Conservation (phyloP, 64 coral and sea anemone genomes). For the Anthopleura sola region DNA sequence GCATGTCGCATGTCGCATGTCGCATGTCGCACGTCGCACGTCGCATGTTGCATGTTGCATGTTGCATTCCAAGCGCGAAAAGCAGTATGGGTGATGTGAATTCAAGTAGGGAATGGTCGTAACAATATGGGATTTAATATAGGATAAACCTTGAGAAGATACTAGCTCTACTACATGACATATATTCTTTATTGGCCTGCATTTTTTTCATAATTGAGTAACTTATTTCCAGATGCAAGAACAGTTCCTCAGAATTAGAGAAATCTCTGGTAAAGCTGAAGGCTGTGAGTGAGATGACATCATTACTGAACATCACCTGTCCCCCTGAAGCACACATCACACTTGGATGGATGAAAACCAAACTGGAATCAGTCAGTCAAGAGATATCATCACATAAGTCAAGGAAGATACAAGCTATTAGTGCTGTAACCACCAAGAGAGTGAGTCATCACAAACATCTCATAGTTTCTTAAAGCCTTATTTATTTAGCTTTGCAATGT, state of each 20-base stretch:
- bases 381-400: constrained; percentile 72
- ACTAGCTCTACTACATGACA: no score
- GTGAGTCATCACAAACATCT: no score
- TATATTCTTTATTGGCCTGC: no score
- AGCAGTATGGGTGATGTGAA: no score
- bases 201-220: not conserved
- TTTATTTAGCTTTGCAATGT: not conserved
- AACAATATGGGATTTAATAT: no score
- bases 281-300: constrained; percentile 61
- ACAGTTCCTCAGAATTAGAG: constrained; percentile 74
- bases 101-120: no score
- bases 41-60: no score
- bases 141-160: no score
- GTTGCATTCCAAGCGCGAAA: no score
- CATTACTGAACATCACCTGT: constrained; percentile 67
- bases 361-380: constrained; percentile 57
- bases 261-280: constrained; percentile 73
- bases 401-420: constrained; percentile 67
- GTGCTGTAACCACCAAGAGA: constrained; percentile 61
- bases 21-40: no score
- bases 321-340: constrained; percentile 85
- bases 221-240: constrained; percentile 53
- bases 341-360: constrained; percentile 90
- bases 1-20: no score
- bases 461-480: no score